These are phyloP conservation scores for Grallaria varia DNA, from an alignment of 2,113 vertebrate species.

Conservation along the genomic window DNA sequence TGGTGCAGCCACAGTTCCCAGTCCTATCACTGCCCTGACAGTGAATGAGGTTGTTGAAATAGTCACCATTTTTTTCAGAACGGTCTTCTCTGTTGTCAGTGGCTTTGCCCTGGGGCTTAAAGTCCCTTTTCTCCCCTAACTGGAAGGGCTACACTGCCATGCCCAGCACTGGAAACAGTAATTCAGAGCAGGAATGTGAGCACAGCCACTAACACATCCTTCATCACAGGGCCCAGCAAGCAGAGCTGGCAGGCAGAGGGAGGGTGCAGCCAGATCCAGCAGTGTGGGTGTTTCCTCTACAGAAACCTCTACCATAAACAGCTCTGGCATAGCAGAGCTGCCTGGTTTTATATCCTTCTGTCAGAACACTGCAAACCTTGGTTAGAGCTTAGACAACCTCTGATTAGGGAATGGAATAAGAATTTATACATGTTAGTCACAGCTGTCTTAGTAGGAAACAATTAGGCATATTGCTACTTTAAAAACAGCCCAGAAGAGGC, in stretches of 20 bases:
- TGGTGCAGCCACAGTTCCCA: neutral
- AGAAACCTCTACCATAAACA: neutral
- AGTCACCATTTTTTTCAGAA: neutral
- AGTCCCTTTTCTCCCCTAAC: neutral
- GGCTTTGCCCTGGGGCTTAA: neutral
- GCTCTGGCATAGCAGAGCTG: neutral
- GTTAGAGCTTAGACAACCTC: neutral
- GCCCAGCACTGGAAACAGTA: neutral
- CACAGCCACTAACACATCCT: neutral
- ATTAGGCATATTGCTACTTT: neutral
- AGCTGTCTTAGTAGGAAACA: neutral
- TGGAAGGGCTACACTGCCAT: neutral
- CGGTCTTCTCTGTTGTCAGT: neutral
- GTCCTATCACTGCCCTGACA: neutral
- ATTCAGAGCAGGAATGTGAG: neutral
- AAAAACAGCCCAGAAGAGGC: neutral
- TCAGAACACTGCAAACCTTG: neutral
- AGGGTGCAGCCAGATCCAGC: neutral
- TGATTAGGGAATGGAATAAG: neutral
- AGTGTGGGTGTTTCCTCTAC: neutral
- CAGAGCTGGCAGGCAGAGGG: neutral
- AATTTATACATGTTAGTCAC: neutral
- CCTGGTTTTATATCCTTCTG: neutral
- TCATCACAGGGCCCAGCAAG: neutral
- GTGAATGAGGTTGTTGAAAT: neutral